These are phyloP conservation scores for Cromileptes altivelis DNA, from an alignment of 2,113 vertebrate species.

Conservation along the genomic window DNA sequence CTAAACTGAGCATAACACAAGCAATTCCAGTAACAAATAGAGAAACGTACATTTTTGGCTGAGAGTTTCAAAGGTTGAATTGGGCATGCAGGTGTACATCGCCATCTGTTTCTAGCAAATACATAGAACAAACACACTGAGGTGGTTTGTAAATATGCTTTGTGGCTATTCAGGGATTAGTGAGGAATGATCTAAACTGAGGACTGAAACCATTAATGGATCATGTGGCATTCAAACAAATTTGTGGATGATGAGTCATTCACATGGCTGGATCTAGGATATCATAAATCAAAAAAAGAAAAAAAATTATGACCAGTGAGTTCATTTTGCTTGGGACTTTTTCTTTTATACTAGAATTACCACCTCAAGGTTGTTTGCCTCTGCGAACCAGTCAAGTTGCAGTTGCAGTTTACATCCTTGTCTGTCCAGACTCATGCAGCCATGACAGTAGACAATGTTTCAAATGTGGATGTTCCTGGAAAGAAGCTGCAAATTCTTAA, in stretches of 20 bases:
- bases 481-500: too few species aligned
- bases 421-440: too few species aligned
- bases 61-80: background rate
- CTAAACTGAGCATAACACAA: background rate
- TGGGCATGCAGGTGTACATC: background rate
- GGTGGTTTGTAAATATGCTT: background rate
- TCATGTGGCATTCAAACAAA: conserved; percentile 9
- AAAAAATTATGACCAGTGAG: background rate
- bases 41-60: background rate
- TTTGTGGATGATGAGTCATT: background rate
- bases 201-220: background rate
- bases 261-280: background rate
- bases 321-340: background rate
- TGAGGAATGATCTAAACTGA: background rate
- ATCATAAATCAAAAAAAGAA: background rate
- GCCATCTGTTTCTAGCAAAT: background rate
- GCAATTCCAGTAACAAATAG: background rate
- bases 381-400: too few species aligned
- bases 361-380: too few species aligned
- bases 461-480: too few species aligned
- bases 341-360: background rate
- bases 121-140: conserved; percentile 6
- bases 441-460: too few species aligned
- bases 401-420: too few species aligned
- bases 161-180: conserved; percentile 14